A percentile compares a stretch with the other conserved stretches of the same genome.
phyloP scores from a whole-genome alignment of 2,113 vertebrate species.

The Scatophagus argus region DNA sequence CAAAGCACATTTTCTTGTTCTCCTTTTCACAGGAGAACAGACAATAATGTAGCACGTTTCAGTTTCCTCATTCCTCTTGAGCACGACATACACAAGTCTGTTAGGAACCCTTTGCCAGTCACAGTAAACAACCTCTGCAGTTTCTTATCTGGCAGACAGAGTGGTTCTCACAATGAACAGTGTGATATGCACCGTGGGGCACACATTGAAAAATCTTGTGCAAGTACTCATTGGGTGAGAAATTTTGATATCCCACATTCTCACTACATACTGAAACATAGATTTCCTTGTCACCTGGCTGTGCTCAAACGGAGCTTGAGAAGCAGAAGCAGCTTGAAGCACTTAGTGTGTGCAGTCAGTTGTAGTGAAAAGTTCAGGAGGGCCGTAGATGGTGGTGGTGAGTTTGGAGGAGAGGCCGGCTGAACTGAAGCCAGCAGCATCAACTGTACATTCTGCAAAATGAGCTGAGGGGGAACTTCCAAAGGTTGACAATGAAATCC shows the following conservation, averaged over 20 bases:
- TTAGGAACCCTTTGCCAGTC: conserved; percentile 7
- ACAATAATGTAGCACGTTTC: conserved; percentile 8
- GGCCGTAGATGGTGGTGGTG: conserved; percentile 25
- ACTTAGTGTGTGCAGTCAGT: conserved; percentile 28
- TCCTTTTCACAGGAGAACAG: not conserved
- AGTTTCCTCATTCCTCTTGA: not conserved
- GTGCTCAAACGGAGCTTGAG: conserved; percentile 17
- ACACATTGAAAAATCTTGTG: not conserved
- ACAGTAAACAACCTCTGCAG: conserved; percentile 20
- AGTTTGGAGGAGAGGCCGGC: conserved; percentile 31
- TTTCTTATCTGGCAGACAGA: conserved; percentile 9
- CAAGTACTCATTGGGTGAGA: not conserved
- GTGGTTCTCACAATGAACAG: conserved; percentile 2
- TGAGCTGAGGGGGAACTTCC: not conserved
- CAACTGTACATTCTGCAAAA: conserved; percentile 15
- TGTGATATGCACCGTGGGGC: not conserved
- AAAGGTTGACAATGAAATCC: not conserved
- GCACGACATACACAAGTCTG: not conserved
- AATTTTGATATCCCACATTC: conserved; percentile 15
- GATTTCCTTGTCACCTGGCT: conserved; percentile 41
- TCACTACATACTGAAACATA: not conserved
- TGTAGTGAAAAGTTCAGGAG: conserved; percentile 41
- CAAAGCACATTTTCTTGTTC: not conserved
- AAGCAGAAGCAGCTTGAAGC: conserved; percentile 35
- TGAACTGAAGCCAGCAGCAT: conserved; percentile 23